Evolutionary conservation across 2,113 vertebrate genomes (phyloP).

Genomic region (mouse (Mus musculus)): DNA sequence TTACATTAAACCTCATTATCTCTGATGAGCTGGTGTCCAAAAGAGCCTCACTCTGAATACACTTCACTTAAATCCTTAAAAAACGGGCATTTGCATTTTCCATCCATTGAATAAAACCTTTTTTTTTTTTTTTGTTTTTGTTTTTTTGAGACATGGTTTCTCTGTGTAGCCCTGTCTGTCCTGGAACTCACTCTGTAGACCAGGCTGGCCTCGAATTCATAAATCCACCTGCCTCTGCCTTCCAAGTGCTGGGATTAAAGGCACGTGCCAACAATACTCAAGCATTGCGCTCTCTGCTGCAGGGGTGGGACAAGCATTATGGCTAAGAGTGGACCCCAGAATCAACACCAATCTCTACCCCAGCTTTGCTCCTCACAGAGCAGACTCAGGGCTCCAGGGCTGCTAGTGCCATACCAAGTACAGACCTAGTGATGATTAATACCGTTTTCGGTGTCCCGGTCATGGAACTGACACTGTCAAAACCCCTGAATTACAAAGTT

Average conservation of each 20-base stretch:
- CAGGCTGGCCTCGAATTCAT: too few relatives aligned
- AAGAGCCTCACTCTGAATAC: conserved; percentile 47
- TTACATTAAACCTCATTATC: conserved; percentile 70
- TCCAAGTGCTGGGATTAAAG: too few relatives aligned
- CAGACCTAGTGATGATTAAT: neutral
- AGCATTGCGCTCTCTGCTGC: neutral
- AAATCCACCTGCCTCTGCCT: too few relatives aligned
- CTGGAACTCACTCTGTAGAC: too few relatives aligned
- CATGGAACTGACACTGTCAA: neutral
- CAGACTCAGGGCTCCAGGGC: neutral
- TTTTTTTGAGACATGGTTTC: too few relatives aligned
- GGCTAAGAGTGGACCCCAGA: neutral
- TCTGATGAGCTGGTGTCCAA: conserved; percentile 59
- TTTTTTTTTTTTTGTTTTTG: neutral
- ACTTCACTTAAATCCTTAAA: conserved; percentile 53
- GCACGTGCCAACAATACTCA: neutral
- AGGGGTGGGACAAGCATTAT: neutral
- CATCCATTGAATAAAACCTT: conserved; percentile 52
- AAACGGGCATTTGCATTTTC: conserved; percentile 52
- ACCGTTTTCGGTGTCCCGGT: neutral
- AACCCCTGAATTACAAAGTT: neutral
- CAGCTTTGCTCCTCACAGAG: neutral
- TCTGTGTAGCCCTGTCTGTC: too few relatives aligned
- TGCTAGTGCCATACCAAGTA: neutral
- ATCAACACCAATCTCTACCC: neutral